Percentiles rank a stretch among this genome's conserved stretches.
These are phyloP conservation scores for Rhagoletis pomonella DNA, from an alignment of 1,140 invertebrate genomes.

Conservation along the genomic window DNA sequence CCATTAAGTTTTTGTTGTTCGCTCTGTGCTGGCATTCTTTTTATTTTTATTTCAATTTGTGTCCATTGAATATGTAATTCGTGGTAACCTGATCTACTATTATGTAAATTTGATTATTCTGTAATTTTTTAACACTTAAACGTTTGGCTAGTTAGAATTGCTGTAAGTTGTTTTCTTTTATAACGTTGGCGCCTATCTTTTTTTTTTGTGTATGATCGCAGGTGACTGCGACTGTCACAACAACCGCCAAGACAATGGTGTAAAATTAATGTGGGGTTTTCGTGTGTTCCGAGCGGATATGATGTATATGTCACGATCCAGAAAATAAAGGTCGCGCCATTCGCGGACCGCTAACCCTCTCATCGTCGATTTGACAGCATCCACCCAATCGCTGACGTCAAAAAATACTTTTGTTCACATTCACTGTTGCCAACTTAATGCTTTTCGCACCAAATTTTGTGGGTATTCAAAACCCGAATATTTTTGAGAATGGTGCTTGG, in stretches of 20 bases:
- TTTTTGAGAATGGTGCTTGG: no score
- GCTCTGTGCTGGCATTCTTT: neutral
- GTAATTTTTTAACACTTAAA: slow-evolving; percentile 48
- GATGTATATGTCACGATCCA: neutral
- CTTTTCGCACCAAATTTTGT: no score
- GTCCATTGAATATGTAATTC: neutral
- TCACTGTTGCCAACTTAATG: no score
- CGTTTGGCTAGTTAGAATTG: neutral
- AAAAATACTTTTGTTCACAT: no score
- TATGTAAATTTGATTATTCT: slow-evolving; percentile 52
- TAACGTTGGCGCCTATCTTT: slow-evolving; percentile 29
- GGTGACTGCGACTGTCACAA: neutral
- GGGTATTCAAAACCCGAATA: no score
- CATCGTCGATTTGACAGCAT: no score
- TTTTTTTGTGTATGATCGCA: neutral
- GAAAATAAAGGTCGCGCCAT: no score
- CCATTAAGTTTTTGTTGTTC: neutral
- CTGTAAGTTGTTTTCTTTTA: neutral
- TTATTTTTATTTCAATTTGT: neutral
- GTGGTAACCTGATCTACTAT: slow-evolving; percentile 48
- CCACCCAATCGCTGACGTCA: no score
- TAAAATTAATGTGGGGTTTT: slow-evolving; percentile 4
- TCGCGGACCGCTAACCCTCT: no score
- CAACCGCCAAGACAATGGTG: neutral
- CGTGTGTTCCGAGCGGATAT: neutral